phyloP scores from a whole-genome alignment of 2,113 vertebrate species.

The Centropristis striata region DNA sequence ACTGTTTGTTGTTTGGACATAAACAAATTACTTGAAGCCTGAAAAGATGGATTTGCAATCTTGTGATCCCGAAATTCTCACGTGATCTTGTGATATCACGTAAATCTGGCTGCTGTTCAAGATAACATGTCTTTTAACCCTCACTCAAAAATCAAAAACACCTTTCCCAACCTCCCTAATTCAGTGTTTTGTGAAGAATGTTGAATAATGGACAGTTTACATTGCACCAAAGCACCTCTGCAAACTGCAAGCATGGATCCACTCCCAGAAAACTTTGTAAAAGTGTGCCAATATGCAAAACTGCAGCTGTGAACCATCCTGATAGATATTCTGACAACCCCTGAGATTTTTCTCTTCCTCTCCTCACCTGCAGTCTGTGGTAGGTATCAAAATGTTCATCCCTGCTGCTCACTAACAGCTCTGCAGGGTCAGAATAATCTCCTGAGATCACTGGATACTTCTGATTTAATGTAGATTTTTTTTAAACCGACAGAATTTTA shows the following conservation, averaged over 20 bases:
- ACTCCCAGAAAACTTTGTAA: slow-evolving; percentile 19
- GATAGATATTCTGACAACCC: slow-evolving; percentile 48
- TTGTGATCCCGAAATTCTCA: too few relatives aligned
- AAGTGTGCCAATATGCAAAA: slow-evolving; percentile 59
- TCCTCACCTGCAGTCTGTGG: slow-evolving; percentile 56
- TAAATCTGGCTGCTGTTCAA: too few relatives aligned
- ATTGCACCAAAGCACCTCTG: slow-evolving; percentile 22
- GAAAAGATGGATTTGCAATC: too few relatives aligned
- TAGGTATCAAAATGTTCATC: slow-evolving; percentile 45
- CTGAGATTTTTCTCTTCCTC: slow-evolving; percentile 42
- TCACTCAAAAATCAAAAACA: background rate
- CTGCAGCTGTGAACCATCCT: slow-evolving; percentile 54
- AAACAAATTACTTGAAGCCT: too few relatives aligned
- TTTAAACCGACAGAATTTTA: background rate
- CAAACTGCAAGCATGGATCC: slow-evolving; percentile 18
- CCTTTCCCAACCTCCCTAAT: too few relatives aligned
- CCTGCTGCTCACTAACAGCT: slow-evolving; percentile 52
- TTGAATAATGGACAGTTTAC: slow-evolving; percentile 4
- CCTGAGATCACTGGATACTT: slow-evolving; percentile 26
- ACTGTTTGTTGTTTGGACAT: too few relatives aligned
- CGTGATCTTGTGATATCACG: too few relatives aligned
- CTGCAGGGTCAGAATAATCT: slow-evolving; percentile 39
- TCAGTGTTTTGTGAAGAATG: background rate
- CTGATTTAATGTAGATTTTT: slow-evolving; percentile 9
- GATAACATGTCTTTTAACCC: too few relatives aligned